A percentile compares a stretch with the other conserved stretches of the same genome.
Conservation (phyloP, 2,113 vertebrate species). For the Genyomyrus donnyi region DNA sequence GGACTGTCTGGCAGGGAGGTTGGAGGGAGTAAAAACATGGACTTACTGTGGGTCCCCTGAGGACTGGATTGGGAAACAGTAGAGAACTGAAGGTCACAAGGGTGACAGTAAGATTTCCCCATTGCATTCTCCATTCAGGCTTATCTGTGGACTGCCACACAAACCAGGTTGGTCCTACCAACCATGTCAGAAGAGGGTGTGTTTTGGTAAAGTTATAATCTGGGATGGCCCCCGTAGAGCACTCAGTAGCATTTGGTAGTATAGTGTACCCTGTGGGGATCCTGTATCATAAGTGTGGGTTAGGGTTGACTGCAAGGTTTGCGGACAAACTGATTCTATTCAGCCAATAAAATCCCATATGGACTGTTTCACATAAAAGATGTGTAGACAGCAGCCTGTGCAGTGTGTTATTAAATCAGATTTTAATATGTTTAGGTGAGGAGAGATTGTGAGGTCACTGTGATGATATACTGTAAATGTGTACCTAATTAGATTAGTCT, state of each 20-base stretch:
- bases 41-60: background rate
- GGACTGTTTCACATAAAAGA: background rate
- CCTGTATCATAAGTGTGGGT: background rate
- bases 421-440: background rate
- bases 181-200: background rate
- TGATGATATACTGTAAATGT: background rate
- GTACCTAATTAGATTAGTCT: background rate
- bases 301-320: background rate
- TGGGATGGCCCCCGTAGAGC: background rate
- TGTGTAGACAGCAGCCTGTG: background rate
- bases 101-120: background rate
- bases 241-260: background rate
- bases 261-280: background rate
- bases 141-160: background rate
- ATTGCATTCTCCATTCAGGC: background rate
- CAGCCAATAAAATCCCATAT: background rate
- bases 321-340: background rate
- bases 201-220: background rate
- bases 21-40: background rate
- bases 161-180: background rate
- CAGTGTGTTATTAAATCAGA: background rate
- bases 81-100: background rate
- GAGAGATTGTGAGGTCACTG: background rate
- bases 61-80: background rate
- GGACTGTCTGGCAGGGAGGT: too few relatives aligned